These are phyloP conservation scores for Drosophila tanythrix DNA, from an alignment of 2,888 invertebrate genomes.

Conservation along the genomic window DNA sequence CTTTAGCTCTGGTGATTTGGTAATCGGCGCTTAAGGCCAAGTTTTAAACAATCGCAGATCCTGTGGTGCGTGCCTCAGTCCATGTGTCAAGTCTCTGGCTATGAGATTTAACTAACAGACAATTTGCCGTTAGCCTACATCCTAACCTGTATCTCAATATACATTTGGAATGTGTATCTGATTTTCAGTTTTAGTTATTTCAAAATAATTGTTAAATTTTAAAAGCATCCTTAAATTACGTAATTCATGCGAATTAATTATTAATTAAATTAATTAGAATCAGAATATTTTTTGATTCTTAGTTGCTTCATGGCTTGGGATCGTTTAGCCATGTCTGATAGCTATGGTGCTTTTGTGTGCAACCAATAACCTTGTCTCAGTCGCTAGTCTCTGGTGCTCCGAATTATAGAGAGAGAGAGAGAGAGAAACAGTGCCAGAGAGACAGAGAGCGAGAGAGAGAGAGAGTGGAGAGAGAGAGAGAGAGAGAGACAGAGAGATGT, in stretches of 20 bases:
- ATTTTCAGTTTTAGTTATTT: background rate
- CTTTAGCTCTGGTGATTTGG: background rate
- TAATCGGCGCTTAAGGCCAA: constrained; percentile 1
- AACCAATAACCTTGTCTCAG: background rate
- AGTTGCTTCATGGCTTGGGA: background rate
- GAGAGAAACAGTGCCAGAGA: no score
- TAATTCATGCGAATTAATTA: no score
- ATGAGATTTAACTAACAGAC: background rate
- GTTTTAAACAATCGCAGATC: background rate
- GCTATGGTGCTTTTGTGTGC: background rate
- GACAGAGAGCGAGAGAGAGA: no score
- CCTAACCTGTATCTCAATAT: background rate
- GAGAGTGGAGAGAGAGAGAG: no score
- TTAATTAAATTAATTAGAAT: no score
- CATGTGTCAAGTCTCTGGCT: background rate
- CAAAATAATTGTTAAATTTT: background rate
- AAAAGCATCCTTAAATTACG: no score
- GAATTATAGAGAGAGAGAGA: background rate
- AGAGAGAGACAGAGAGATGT: background rate
- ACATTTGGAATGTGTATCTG: background rate
- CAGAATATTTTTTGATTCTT: background rate
- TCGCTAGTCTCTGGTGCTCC: background rate
- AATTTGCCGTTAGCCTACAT: background rate
- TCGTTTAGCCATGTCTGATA: no score
- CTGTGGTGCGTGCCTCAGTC: background rate